These are phyloP conservation scores for Ceyx margarethae DNA, from an alignment of 2,113 vertebrate species.

Conservation along the genomic window DNA sequence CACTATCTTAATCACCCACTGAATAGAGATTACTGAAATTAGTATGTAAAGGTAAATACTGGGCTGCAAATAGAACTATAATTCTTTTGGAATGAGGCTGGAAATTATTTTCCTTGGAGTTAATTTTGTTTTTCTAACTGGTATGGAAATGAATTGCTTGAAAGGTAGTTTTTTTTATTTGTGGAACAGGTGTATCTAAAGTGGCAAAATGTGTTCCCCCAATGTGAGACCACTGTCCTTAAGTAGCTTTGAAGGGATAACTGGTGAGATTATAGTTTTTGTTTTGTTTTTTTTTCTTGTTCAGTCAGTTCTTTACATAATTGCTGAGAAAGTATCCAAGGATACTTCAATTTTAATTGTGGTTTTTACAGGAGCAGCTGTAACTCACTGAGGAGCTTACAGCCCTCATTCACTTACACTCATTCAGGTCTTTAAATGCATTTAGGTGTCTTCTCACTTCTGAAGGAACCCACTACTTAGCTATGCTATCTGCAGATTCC, in stretches of 20 bases:
- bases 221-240: neutral
- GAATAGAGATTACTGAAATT: slow-evolving; percentile 20
- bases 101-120: neutral
- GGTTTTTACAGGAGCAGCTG: neutral
- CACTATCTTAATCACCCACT: neutral
- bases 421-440: neutral
- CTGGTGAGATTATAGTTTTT: neutral
- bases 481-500: neutral
- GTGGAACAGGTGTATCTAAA: neutral
- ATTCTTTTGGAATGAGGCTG: neutral
- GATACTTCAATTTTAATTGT: neutral
- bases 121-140: neutral
- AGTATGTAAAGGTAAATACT: slow-evolving; percentile 16
- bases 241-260: neutral
- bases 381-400: neutral
- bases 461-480: neutral
- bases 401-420: neutral
- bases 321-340: neutral
- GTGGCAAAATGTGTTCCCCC: neutral
- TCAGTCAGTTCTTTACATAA: neutral
- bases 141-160: neutral
- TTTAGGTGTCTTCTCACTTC: neutral
- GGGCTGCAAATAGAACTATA: neutral
- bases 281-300: neutral
- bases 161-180: neutral